Evolutionary conservation across 2,113 vertebrate species (phyloP).

Genomic region (Aptenodytes patagonicus): DNA sequence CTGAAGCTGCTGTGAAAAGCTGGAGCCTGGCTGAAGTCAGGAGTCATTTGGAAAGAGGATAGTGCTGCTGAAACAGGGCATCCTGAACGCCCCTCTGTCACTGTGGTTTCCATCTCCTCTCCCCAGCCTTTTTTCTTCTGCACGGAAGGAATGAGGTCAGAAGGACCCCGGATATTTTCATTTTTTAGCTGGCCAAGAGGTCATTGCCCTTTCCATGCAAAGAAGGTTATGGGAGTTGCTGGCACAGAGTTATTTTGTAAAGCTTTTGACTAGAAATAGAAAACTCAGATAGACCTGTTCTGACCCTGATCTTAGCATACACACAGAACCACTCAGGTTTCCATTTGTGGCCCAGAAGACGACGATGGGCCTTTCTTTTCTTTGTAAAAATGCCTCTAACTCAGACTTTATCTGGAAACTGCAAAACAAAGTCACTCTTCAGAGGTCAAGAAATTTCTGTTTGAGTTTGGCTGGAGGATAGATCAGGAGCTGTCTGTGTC

Average conservation of each 20-base stretch:
- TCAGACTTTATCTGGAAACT: not conserved
- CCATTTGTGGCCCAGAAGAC: not conserved
- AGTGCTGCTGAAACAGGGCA: not conserved
- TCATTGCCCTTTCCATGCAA: not conserved
- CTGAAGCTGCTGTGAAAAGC: not conserved
- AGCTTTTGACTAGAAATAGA: slow-evolving; percentile 44
- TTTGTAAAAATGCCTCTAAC: not conserved
- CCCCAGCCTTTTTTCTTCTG: not conserved
- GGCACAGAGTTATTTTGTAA: slow-evolving; percentile 1
- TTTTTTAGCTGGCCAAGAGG: not conserved
- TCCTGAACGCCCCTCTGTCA: not conserved
- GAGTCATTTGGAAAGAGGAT: not conserved
- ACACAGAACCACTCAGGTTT: not conserved
- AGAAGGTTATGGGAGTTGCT: slow-evolving; percentile 10
- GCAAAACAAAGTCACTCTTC: not conserved
- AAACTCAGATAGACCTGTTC: not conserved
- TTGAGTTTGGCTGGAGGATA: not conserved
- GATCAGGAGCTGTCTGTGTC: not conserved
- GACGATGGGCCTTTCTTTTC: not conserved
- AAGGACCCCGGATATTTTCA: not conserved
- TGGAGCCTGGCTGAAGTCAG: not conserved
- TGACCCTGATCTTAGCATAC: not conserved
- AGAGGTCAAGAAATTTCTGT: not conserved
- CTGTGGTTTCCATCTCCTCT: not conserved
- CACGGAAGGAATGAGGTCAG: not conserved